phyloP scores from a whole-genome alignment of 2,113 vertebrate species.

The Amazona guildingii region DNA sequence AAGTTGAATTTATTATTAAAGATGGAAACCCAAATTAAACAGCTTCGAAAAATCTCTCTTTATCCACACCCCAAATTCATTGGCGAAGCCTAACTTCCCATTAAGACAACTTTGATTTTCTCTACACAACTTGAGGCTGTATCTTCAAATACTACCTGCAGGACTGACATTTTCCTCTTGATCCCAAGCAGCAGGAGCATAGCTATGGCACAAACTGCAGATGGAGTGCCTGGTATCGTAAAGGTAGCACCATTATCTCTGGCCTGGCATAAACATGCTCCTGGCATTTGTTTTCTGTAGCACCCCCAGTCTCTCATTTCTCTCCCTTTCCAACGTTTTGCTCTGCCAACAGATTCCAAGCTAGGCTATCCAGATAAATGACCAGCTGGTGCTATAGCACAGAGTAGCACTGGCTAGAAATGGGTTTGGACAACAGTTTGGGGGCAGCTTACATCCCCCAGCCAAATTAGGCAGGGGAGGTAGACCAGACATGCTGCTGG shows the following conservation, averaged over 20 bases:
- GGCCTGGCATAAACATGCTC: background rate
- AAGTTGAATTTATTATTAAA: background rate
- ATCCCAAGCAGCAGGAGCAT: background rate
- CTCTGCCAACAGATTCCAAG: conserved; percentile 26
- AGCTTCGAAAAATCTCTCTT: background rate
- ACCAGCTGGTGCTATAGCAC: conserved; percentile 2
- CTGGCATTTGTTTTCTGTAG: background rate
- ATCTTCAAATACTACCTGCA: background rate
- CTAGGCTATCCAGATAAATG: background rate
- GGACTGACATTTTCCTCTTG: background rate
- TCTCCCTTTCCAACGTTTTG: conserved; percentile 1
- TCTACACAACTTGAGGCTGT: background rate
- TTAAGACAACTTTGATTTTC: background rate
- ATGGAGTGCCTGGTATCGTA: background rate
- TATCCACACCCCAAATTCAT: background rate
- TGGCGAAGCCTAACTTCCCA: background rate
- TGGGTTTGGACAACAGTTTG: background rate
- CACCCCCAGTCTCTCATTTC: background rate
- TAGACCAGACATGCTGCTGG: conserved; percentile 3
- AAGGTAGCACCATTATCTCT: background rate
- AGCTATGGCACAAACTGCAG: background rate
- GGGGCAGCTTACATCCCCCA: background rate
- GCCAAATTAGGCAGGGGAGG: background rate
- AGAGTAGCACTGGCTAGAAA: background rate
- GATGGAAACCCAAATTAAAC: background rate